Percentiles rank a stretch among this genome's conserved stretches.
Conservation (phyloP, 1,140 invertebrate species). For the Ostrea edulis region DNA sequence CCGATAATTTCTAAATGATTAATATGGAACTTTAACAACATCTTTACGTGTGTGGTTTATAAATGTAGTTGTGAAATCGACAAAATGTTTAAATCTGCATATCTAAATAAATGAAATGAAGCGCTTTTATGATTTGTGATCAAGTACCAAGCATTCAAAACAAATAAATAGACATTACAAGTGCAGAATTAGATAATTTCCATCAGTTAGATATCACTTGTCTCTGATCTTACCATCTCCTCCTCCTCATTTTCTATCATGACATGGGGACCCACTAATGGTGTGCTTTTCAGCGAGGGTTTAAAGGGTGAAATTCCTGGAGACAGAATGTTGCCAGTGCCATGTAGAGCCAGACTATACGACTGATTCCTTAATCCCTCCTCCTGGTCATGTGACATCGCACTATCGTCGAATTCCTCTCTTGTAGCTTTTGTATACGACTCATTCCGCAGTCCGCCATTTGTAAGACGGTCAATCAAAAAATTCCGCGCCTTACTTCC, state of each 20-base stretch:
- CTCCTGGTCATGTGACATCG: conserved; percentile 1
- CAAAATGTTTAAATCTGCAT: no score
- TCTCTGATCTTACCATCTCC: not conserved
- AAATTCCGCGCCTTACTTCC: conserved; percentile 41
- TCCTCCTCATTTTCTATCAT: conserved; percentile 31
- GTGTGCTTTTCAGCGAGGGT: conserved; percentile 43
- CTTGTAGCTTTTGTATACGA: conserved; percentile 71
- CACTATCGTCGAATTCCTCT: conserved; percentile 69
- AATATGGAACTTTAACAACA: no score
- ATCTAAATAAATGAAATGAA: no score
- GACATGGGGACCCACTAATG: conserved; percentile 10
- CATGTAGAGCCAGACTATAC: conserved; percentile 34
- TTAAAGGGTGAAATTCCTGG: conserved; percentile 54
- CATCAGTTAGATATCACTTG: no score
- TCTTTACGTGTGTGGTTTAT: no score
- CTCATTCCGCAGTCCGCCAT: conserved; percentile 66
- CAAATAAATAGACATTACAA: no score
- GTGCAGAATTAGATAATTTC: no score
- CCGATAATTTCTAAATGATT: no score
- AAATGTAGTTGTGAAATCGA: no score
- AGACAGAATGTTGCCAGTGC: conserved; percentile 51
- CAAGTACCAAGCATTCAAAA: no score
- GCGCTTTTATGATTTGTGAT: no score
- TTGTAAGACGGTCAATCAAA: conserved; percentile 50
- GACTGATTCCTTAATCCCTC: conserved; percentile 41